These are phyloP conservation scores for Tetragnatha versicolor DNA, from an alignment of 1,140 invertebrate genomes.

Conservation along the genomic window DNA sequence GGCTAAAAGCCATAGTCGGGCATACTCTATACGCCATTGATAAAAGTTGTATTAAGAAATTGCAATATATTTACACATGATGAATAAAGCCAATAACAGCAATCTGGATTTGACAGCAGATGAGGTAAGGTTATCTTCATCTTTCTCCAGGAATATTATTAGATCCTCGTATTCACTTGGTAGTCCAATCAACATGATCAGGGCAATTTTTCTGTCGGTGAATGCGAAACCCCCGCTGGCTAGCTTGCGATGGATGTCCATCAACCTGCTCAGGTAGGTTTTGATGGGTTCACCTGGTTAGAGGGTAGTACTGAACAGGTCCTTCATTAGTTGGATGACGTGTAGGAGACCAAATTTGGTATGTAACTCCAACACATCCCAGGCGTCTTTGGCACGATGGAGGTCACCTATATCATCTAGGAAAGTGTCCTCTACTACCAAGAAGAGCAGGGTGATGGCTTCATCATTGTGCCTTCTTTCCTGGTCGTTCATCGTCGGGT, in stretches of 20 bases:
- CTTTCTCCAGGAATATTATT: not conserved
- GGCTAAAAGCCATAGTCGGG: too few species aligned
- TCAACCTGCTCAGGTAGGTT: not conserved
- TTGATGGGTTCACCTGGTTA: not conserved
- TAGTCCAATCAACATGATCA: not conserved
- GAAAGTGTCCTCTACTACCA: not conserved
- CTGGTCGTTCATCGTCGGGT: too few species aligned
- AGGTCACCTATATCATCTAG: not conserved
- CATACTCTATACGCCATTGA: too few species aligned
- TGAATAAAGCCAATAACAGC: too few species aligned
- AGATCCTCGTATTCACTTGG: not conserved
- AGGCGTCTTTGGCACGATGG: not conserved
- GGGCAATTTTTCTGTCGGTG: not conserved
- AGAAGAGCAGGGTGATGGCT: not conserved
- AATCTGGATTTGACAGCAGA: not conserved
- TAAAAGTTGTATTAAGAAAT: too few species aligned
- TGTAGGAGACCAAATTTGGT: not conserved
- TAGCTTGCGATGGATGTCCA: not conserved
- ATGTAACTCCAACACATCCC: not conserved
- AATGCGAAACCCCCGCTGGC: not conserved
- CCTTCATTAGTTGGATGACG: not conserved
- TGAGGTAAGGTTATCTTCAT: not conserved
- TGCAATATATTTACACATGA: too few species aligned
- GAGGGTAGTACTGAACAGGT: not conserved
- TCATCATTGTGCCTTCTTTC: not conserved